These are phyloP conservation scores for Channallabes apus DNA, from an alignment of 2,797 vertebrate genomes.

Conservation along the genomic window DNA sequence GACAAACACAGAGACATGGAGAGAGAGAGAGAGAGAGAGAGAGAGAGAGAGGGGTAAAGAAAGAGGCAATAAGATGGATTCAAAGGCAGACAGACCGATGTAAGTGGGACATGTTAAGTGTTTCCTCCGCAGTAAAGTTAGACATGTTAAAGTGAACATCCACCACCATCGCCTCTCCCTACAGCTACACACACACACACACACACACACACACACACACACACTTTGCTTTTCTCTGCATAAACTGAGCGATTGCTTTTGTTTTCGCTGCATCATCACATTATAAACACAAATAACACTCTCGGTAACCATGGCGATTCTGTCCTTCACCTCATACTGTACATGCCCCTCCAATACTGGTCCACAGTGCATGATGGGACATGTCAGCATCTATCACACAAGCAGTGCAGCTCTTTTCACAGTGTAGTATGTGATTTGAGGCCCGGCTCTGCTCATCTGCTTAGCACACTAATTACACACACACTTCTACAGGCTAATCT, in stretches of 20 bases:
- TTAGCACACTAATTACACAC: slow-evolving; percentile 61
- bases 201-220: slow-evolving; percentile 34
- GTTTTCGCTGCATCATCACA: background rate
- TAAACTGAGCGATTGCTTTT: slow-evolving; percentile 14
- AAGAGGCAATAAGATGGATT: background rate
- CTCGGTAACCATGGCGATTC: background rate
- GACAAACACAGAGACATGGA: background rate
- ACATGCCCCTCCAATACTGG: no score
- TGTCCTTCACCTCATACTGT: background rate
- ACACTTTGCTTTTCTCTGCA: slow-evolving; percentile 3
- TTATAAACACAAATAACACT: background rate
- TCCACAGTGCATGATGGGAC: background rate
- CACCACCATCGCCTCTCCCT: slow-evolving; percentile 63
- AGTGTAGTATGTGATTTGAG: background rate
- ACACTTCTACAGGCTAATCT: slow-evolving; percentile 49
- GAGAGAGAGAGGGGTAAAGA: background rate
- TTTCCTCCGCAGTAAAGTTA: slow-evolving; percentile 63
- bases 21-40: background rate
- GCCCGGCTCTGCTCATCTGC: slow-evolving; percentile 19
- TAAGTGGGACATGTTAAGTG: slow-evolving; percentile 67
- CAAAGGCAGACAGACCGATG: background rate
- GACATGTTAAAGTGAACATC: slow-evolving; percentile 58
- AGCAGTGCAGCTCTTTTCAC: background rate
- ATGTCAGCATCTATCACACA: background rate
- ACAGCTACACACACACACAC: slow-evolving; percentile 63